Conservation (phyloP, 1,140 invertebrate species). For the Mactra quadrangularis region DNA sequence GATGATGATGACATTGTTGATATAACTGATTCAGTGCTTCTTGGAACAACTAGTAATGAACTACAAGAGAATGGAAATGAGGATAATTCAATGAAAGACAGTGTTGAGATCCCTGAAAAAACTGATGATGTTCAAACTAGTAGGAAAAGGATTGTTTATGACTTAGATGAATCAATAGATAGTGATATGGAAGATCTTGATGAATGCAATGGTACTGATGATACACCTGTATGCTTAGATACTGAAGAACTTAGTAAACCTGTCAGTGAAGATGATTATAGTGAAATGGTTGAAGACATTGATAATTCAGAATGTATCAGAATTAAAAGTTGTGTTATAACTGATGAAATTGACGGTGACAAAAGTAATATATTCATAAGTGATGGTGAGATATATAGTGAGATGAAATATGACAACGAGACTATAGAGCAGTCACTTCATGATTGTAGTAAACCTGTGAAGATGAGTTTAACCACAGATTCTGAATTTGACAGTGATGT, state of each 20-base stretch:
- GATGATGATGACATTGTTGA: neutral
- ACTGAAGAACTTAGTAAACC: neutral
- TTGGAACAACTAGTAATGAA: too few species aligned
- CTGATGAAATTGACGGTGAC: conserved; percentile 46
- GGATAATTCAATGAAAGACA: too few species aligned
- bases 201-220: neutral
- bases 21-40: neutral
- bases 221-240: neutral
- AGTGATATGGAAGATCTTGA: conserved; percentile 52
- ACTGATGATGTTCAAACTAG: too few species aligned
- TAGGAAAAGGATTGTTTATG: conserved; percentile 31
- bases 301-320: neutral
- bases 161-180: conserved; percentile 46
- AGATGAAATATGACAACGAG: too few species aligned
- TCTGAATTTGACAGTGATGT: too few species aligned
- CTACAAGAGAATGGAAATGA: too few species aligned
- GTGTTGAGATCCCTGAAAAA: too few species aligned
- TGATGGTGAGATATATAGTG: too few species aligned
- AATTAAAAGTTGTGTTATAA: neutral
- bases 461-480: too few species aligned
- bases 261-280: neutral
- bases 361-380: neutral
- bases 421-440: too few species aligned
- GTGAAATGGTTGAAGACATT: neutral
- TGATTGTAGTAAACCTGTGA: too few species aligned